These are phyloP conservation scores for Shinisaurus crocodilurus DNA, from an alignment of 2,113 vertebrate species.

Conservation along the genomic window DNA sequence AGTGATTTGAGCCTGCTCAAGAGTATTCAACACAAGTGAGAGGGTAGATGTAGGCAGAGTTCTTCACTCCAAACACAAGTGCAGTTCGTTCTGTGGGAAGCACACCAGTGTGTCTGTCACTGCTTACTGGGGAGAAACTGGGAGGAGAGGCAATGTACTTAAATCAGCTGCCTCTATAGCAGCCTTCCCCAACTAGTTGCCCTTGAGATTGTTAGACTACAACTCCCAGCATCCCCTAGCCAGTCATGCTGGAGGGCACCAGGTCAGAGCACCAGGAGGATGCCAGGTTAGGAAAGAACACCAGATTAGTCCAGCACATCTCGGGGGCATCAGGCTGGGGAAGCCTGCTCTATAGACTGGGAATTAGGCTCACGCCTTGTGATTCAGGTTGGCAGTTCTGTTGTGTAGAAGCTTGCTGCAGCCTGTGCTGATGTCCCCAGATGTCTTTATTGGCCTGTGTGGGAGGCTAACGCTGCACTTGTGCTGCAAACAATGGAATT, in stretches of 20 bases:
- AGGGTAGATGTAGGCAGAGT: background rate
- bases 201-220: no score
- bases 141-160: background rate
- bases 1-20: background rate
- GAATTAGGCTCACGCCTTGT: background rate
- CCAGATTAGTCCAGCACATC: no score
- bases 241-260: no score
- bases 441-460: background rate
- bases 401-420: background rate
- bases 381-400: background rate
- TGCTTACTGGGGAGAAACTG: background rate
- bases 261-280: no score
- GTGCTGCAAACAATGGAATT: background rate
- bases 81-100: background rate
- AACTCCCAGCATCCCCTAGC: no score
- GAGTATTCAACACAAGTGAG: background rate
- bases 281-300: no score
- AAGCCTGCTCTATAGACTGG: no score
- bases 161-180: background rate
- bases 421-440: no score
- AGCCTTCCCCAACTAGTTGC: no score
- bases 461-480: background rate
- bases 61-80: background rate
- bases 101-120: background rate
- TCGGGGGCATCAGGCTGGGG: no score